Evolutionary conservation across 2,797 vertebrate genomes (phyloP).

Genomic region (Tarsius wallacei): DNA sequence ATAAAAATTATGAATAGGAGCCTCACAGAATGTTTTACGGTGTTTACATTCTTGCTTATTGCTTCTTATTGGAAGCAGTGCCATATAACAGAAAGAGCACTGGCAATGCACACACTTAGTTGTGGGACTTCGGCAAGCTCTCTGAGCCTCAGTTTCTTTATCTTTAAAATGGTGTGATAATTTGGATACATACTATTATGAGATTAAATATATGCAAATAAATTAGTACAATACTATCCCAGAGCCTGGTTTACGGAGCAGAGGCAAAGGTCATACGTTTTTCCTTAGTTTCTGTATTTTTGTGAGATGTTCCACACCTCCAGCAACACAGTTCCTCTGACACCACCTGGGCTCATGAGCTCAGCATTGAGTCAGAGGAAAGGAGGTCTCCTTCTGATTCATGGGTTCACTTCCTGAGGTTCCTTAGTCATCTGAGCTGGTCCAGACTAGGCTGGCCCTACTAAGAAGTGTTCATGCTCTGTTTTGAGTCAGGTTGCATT

Average conservation of each 20-base stretch:
- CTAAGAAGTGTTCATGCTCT: constrained; percentile 12
- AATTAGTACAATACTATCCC: no score
- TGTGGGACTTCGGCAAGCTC: not conserved
- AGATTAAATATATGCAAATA: not conserved
- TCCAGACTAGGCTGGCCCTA: constrained; percentile 71
- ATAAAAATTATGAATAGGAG: not conserved
- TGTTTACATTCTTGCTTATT: not conserved
- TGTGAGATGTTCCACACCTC: not conserved
- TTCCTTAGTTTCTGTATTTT: constrained; percentile 38
- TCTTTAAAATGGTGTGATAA: constrained; percentile 7
- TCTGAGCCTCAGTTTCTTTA: constrained; percentile 11
- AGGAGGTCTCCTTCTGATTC: constrained; percentile 78
- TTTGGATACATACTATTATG: not conserved
- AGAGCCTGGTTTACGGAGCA: not conserved
- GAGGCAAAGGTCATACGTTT: not conserved
- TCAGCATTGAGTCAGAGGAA: constrained; percentile 83
- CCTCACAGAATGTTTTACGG: not conserved
- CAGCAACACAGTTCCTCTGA: not conserved
- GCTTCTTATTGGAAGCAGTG: not conserved
- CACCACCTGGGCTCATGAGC: constrained; percentile 67
- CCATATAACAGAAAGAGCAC: not conserved
- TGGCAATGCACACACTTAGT: not conserved
- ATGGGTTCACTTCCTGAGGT: constrained; percentile 78
- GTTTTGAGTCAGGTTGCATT: constrained; percentile 59
- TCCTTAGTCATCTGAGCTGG: constrained; percentile 81